A percentile compares a stretch with the other conserved stretches of the same genome.
Conservation (phyloP, 2,797 vertebrate genomes). For the Pempheris klunzingeri region DNA sequence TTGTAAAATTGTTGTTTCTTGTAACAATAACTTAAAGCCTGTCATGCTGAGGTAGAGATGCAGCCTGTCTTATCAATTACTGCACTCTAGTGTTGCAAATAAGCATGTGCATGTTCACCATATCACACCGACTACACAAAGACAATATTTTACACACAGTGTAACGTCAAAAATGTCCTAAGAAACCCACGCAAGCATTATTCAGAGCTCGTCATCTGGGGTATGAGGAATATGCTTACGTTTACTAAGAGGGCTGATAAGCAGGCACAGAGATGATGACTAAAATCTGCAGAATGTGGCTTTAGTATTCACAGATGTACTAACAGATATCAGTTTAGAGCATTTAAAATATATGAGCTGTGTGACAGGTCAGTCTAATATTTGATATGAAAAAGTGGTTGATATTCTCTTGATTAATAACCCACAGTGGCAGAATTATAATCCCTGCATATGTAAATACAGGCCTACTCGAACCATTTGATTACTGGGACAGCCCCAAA, state of each 20-base stretch:
- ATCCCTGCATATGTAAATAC: background rate
- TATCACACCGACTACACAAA: background rate
- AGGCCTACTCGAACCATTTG: background rate
- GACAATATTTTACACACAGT: background rate
- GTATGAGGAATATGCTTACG: background rate
- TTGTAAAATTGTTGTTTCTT: conserved; percentile 4
- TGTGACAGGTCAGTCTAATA: background rate
- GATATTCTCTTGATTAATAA: background rate
- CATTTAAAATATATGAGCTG: background rate
- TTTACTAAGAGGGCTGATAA: background rate
- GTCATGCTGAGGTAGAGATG: background rate
- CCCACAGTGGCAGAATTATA: background rate
- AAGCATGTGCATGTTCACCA: conserved; percentile 32
- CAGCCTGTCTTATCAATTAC: conserved; percentile 44
- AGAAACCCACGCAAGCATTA: background rate
- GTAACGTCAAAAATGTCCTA: background rate
- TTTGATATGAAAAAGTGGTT: background rate
- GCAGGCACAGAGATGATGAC: background rate
- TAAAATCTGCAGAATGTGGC: background rate
- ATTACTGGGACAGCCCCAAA: background rate
- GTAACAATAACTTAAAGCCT: background rate
- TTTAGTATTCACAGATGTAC: background rate
- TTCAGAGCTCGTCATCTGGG: background rate
- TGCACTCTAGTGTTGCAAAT: conserved; percentile 74
- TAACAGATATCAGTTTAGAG: background rate